A percentile compares a stretch with the other conserved stretches of the same genome.
These are phyloP conservation scores for Euthynnus affinis DNA, from an alignment of 2,797 vertebrate genomes.

Conservation along the genomic window DNA sequence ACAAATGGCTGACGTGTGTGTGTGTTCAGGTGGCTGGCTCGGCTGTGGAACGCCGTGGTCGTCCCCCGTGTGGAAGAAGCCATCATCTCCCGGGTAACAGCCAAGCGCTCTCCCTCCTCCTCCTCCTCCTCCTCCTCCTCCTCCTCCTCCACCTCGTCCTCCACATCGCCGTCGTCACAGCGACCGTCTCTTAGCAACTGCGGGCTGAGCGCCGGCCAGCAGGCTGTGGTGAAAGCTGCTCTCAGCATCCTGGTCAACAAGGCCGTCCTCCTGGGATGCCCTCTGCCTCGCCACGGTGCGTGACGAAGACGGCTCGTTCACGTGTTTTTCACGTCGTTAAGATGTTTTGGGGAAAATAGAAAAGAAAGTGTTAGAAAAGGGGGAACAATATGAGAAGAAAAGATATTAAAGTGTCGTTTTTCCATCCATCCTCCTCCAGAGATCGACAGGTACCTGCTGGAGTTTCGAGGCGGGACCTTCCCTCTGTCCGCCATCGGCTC, in stretches of 20 bases:
- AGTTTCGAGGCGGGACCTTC: constrained; percentile 91
- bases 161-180: constrained; percentile 62
- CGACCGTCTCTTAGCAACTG: constrained; percentile 82
- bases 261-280: constrained; percentile 92
- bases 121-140: constrained; percentile 31
- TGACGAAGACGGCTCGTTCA: not conserved
- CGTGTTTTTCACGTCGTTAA: not conserved
- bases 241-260: constrained; percentile 97
- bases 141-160: constrained; percentile 24
- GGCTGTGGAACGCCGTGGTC: constrained; percentile 93
- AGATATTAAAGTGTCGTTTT: not conserved
- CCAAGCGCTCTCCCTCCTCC: constrained; percentile 78
- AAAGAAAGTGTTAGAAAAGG: too few relatives aligned
- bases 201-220: constrained; percentile 90
- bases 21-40: constrained; percentile 91
- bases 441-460: constrained; percentile 88
- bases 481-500: constrained; percentile 88
- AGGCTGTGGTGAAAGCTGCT: constrained; percentile 94
- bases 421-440: constrained; percentile 82
- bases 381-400: not conserved
- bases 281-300: constrained; percentile 91
- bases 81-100: constrained; percentile 91
- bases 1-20: not conserved
- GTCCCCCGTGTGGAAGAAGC: constrained; percentile 94
- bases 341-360: too few relatives aligned